Evolutionary conservation across 2,888 invertebrate species (phyloP).

Genomic region (Euzetes globulus): DNA sequence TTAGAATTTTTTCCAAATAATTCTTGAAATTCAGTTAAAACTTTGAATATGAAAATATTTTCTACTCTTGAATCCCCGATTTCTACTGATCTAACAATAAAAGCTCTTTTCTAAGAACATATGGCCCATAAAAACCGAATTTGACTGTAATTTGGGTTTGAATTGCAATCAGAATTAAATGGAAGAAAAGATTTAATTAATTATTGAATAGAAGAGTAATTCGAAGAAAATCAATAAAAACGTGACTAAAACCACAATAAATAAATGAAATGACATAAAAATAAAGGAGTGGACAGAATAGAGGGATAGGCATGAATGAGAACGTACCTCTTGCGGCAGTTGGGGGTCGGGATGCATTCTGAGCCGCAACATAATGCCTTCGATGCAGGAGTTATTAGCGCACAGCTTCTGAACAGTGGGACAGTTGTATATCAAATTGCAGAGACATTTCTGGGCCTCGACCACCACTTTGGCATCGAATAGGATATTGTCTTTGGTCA

Average conservation of each 20-base stretch:
- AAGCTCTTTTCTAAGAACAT: too few relatives aligned
- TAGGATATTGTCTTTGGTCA: constrained; percentile 39
- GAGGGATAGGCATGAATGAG: constrained; percentile 40
- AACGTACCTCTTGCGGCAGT: constrained; percentile 62
- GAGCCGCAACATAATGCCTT: constrained; percentile 62
- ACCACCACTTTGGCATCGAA: constrained; percentile 51
- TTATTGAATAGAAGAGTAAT: too few relatives aligned
- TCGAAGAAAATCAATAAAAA: too few relatives aligned
- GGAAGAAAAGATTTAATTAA: too few relatives aligned
- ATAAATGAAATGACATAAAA: not conserved
- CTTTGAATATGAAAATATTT: too few relatives aligned
- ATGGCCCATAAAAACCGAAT: too few relatives aligned
- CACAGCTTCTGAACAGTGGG: constrained; percentile 56
- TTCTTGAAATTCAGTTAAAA: too few relatives aligned
- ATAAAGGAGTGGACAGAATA: not conserved
- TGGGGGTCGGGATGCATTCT: constrained; percentile 60
- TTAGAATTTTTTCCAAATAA: too few relatives aligned
- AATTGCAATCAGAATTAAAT: too few relatives aligned
- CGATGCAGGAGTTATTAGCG: constrained; percentile 57
- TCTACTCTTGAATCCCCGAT: too few relatives aligned
- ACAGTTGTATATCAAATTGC: constrained; percentile 77
- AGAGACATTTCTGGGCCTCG: constrained; percentile 78
- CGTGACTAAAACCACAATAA: not conserved
- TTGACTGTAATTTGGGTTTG: too few relatives aligned
- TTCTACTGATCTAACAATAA: too few relatives aligned